Evolutionary conservation across 2,113 vertebrate species (phyloP), one percentile per base, ranked within the genome.

Genomic region (Daphoenositta chrysoptera): DNA sequence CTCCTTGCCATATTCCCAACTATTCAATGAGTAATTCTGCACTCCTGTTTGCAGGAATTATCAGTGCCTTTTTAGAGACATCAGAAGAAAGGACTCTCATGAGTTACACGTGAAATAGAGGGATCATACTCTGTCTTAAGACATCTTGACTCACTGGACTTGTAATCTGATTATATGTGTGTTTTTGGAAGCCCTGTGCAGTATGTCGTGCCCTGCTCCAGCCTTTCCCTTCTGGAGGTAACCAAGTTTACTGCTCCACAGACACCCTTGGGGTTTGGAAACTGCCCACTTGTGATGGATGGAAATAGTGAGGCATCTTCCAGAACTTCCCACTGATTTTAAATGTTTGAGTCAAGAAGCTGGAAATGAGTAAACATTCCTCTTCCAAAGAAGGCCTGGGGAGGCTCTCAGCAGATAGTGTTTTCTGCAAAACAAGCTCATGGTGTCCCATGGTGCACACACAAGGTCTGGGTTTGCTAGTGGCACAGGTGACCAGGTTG

Each of bases 71-170:
- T 83, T 78, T 30, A 48, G 64, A 89, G 60, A 27, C 37, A 51
- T 8, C 60, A 90, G n/a, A 56, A 48, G 76, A 81, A 51, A 42
- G 15, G 47, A 90, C 73, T 45, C 48, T 57, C 48, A 71, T 11
- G 39, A 84, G 72, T 87, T 96, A 84, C 48, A 65, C 48, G 82
- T 90, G 90, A 89, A 95, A 92, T 11, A 90, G 85, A 8, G 33
- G 80, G 72, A 68, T 96, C 93, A 84, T 39, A 75, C 69, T 87
- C 57, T 20, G 80, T 26, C 44, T 94, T 93, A 80, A 86, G 57
- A 87, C 69, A 94, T 89, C 72, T 51, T 96, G 94, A 94, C 83
- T 96, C 88, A 77, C 39, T 77, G 66, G 73, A 69, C 10, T 83
- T 75, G 77, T 90, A 96, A 94, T 89, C 96, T 96, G 77, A 93